Conservation (phyloP, 2,113 vertebrate species). For the Galemys pyrenaicus region DNA sequence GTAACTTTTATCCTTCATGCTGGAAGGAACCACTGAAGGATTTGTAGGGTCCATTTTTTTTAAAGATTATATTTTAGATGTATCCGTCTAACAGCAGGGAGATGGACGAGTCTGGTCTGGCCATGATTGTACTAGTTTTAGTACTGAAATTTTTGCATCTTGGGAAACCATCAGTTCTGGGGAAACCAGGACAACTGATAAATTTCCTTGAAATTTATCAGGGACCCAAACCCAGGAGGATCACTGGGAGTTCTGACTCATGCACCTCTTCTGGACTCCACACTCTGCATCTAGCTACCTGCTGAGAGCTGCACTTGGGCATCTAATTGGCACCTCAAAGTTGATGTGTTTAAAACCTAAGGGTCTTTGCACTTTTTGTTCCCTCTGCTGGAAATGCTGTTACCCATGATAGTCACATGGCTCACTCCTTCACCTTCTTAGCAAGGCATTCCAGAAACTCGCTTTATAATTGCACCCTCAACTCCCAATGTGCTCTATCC, state of each 20-base stretch:
- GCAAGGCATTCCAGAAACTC: not conserved
- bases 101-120: not conserved
- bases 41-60: not conserved
- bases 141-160: not conserved
- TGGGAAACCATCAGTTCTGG: slow-evolving; percentile 4
- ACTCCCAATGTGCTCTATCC: not conserved
- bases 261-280: not conserved
- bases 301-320: not conserved
- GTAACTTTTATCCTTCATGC: not conserved
- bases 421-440: not conserved
- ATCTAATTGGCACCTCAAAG: not conserved
- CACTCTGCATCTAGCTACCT: not conserved
- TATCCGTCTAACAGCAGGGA: not conserved
- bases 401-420: not conserved
- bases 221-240: not conserved
- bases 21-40: not conserved
- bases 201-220: too few relatives aligned
- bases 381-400: not conserved
- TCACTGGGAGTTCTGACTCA: not conserved
- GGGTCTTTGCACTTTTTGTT: not conserved
- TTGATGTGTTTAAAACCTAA: not conserved
- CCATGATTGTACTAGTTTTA: not conserved
- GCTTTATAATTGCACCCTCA: too few relatives aligned
- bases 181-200: too few relatives aligned
- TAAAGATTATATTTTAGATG: not conserved